A percentile compares a stretch with the other conserved stretches of the same genome.
Evolutionary conservation across 2,888 invertebrate genomes (phyloP).

Genomic region (Strigamia transsilvanica): DNA sequence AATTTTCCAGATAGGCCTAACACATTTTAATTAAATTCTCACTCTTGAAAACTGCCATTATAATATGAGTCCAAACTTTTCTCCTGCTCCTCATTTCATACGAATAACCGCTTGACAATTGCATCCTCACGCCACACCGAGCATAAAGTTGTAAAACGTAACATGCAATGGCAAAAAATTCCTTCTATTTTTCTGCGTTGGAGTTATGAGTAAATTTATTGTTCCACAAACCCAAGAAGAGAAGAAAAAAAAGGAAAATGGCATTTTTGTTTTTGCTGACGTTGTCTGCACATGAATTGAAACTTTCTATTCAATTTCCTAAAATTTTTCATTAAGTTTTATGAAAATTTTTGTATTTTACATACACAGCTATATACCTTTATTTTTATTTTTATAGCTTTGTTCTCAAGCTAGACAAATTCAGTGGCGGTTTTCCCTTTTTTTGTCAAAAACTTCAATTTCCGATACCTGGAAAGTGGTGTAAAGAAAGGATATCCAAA

Average conservation of each 20-base stretch:
- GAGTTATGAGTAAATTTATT: slow-evolving; percentile 21
- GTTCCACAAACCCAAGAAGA: slow-evolving; percentile 15
- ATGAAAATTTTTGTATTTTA: slow-evolving; percentile 12
- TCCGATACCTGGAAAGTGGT: slow-evolving; percentile 26
- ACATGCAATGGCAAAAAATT: slow-evolving; percentile 3
- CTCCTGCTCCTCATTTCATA: slow-evolving; percentile 9
- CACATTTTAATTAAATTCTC: slow-evolving; percentile 30
- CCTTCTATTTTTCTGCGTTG: not conserved
- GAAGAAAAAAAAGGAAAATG: not conserved
- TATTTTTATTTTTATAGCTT: not conserved
- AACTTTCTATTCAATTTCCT: not conserved
- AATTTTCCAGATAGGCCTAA: slow-evolving; percentile 14
- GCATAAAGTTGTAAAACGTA: slow-evolving; percentile 4
- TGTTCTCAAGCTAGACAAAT: not conserved
- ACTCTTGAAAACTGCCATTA: slow-evolving; percentile 26
- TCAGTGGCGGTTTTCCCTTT: not conserved
- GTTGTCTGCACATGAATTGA: not conserved
- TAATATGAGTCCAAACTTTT: slow-evolving; percentile 16
- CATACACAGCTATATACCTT: not conserved
- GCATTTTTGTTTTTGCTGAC: slow-evolving; percentile 6
- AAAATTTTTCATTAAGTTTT: slow-evolving; percentile 17
- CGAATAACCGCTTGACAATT: slow-evolving; percentile 10
- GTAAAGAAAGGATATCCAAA: slow-evolving; percentile 30
- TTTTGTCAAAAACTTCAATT: slow-evolving; percentile 24
- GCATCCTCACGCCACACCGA: not conserved